Percentiles rank a stretch among this genome's conserved stretches.
Conservation (phyloP, 1,140 invertebrate species). For the Ips typographus region DNA sequence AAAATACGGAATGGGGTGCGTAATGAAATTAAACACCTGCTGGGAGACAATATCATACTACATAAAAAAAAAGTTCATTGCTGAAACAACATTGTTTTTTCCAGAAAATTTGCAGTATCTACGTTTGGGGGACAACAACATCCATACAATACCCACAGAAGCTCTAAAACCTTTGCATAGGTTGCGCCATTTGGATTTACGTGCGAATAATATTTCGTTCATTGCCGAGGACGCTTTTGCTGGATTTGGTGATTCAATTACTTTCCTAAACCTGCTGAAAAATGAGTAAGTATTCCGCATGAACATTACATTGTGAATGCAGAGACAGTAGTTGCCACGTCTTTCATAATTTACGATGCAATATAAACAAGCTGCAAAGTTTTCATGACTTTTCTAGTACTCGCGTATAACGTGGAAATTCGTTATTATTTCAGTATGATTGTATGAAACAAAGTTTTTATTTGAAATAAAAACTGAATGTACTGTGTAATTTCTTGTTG, state of each 20-base stretch:
- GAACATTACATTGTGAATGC: too few relatives aligned
- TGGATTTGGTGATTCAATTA: slow-evolving; percentile 88
- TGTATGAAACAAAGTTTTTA: background rate
- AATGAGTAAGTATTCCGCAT: slow-evolving; percentile 70
- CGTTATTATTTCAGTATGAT: too few relatives aligned
- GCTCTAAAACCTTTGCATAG: slow-evolving; percentile 78
- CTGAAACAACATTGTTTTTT: slow-evolving; percentile 41
- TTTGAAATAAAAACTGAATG: background rate
- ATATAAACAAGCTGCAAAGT: too few relatives aligned
- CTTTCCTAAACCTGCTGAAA: slow-evolving; percentile 87
- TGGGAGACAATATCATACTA: background rate
- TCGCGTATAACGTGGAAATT: too few relatives aligned
- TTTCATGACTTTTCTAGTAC: too few relatives aligned
- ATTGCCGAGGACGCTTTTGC: slow-evolving; percentile 83
- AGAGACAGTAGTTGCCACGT: too few relatives aligned
- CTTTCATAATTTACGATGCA: too few relatives aligned
- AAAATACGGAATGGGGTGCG: background rate
- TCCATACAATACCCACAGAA: slow-evolving; percentile 78
- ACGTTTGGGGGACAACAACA: slow-evolving; percentile 81
- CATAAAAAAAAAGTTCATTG: slow-evolving; percentile 3
- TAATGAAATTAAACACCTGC: background rate
- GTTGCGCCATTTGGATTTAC: slow-evolving; percentile 82
- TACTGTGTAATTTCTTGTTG: background rate
- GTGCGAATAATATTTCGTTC: slow-evolving; percentile 81
- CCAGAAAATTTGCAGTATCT: slow-evolving; percentile 86